These are phyloP conservation scores for Amiota mariae DNA, from an alignment of 2,888 invertebrate species.

Conservation along the genomic window DNA sequence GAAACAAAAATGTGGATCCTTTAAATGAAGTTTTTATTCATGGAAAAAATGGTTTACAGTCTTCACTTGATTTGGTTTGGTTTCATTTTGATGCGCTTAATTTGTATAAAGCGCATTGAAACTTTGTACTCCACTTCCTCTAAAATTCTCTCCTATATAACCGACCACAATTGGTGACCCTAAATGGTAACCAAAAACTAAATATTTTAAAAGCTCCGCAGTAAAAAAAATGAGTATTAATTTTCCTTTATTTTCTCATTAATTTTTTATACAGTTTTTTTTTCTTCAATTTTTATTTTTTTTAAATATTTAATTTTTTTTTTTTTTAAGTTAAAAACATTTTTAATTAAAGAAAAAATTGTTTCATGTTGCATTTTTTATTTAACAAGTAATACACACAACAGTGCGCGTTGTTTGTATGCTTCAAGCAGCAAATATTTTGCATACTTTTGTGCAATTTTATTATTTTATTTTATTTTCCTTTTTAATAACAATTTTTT, in stretches of 20 bases:
- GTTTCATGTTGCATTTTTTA: conserved; percentile 25
- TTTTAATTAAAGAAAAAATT: conserved; percentile 27
- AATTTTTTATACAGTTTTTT: no score
- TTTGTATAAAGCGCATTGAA: not conserved
- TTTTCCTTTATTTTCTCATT: no score
- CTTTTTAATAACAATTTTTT: not conserved
- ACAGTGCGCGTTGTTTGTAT: not conserved
- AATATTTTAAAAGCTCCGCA: no score
- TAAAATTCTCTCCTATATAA: not conserved
- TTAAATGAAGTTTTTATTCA: no score
- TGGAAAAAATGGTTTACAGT: not conserved
- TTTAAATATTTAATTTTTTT: not conserved
- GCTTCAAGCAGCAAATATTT: not conserved
- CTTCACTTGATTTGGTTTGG: conserved; percentile 4
- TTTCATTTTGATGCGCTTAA: not conserved
- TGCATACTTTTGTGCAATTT: not conserved
- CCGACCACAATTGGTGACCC: not conserved
- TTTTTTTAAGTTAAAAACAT: conserved; percentile 6
- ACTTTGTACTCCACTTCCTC: no score
- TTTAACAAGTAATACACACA: not conserved
- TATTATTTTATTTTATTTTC: not conserved
- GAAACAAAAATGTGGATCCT: not conserved
- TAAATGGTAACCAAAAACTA: not conserved
- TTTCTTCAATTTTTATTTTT: not conserved
- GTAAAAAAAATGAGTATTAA: no score